Base-by-base conservation (phyloP, 2,113 vertebrate species). In the Rhynchopsitta pachyrhyncha region DNA sequence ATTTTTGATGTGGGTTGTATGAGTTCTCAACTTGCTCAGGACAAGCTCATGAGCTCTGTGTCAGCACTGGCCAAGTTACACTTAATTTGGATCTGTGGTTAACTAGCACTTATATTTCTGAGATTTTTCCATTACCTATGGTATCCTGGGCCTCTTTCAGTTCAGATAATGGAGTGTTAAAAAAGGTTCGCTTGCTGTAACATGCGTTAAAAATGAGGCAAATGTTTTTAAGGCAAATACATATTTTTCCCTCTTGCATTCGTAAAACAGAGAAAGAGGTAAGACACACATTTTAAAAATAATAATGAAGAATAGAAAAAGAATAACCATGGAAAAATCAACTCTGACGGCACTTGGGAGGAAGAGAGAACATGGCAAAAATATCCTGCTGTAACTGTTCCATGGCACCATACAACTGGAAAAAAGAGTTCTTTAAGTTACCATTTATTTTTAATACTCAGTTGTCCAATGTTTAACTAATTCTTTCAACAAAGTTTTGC, bases 401-500 rank as follows among this genome's bases (percentile, higher is more conserved):
- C 64, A 67, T 52, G 60, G 53, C 68, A 93, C 24, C 33, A 47
- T 17, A 52, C 6, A 71, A 57, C 9, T 63, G 68, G 77, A 47
- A 80, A 76, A 88, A 92, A 37, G 3, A 7, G 3, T 55, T 88
- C 13, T 71, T 92, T 60, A 35, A 83, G 35, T 86, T 84, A 85
- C 39, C 37, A 25, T n/a, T 86, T 84, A 86, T 59, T 80, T 63
- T 86, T 93, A 82, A 90, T 59, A 79, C 41, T 91, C n/a, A 71
- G 81, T 57, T 96, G 66, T 42, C 83, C 90, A 94, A 67, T 49
- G 70, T 76, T 97, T 95, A 92, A 76, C 82, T 94, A 96, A 80
- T 81, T 29, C 16, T 78, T 90, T 77, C 63, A 69, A 64, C 42
- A 63, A 83, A 93, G 66, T 60, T 88, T 95, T 96, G n/a, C 53